Conservation (phyloP, 2,797 vertebrate genomes). For the Channallabes apus region DNA sequence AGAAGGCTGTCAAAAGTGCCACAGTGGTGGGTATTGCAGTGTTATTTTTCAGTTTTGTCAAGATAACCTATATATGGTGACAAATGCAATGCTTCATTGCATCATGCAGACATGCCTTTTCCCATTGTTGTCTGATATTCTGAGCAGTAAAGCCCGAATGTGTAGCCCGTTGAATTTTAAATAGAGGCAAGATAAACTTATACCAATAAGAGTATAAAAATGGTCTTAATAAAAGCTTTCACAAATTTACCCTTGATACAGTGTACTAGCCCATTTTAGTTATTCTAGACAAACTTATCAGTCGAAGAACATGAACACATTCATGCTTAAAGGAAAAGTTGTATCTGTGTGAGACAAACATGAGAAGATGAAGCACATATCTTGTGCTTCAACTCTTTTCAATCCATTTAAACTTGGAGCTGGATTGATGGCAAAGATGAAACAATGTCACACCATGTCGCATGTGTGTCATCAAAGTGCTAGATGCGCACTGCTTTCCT, state of each 20-base stretch:
- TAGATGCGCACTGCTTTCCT: slow-evolving; percentile 11
- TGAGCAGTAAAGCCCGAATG: too few relatives aligned
- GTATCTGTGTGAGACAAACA: background rate
- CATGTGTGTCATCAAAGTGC: slow-evolving; percentile 39
- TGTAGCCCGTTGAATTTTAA: background rate
- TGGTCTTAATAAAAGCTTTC: background rate
- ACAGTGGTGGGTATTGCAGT: slow-evolving; percentile 73
- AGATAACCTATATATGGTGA: background rate
- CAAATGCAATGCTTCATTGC: background rate
- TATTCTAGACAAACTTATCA: background rate
- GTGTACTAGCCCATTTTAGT: background rate
- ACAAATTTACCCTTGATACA: background rate
- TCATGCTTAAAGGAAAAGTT: background rate
- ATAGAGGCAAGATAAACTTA: background rate
- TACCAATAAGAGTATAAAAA: background rate
- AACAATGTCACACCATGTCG: slow-evolving; percentile 36
- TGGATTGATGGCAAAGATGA: slow-evolving; percentile 35
- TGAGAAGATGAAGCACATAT: slow-evolving; percentile 13
- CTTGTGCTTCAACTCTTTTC: background rate
- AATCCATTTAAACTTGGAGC: background rate
- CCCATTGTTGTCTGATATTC: background rate
- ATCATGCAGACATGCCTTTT: background rate
- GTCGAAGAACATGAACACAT: background rate
- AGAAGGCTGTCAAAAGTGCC: slow-evolving; percentile 83
- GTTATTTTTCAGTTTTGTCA: slow-evolving; percentile 1